Percentiles rank a stretch among this genome's conserved stretches.
Evolutionary conservation across 2,888 invertebrate species (phyloP).

Genomic region (Dysmachus trigonus): DNA sequence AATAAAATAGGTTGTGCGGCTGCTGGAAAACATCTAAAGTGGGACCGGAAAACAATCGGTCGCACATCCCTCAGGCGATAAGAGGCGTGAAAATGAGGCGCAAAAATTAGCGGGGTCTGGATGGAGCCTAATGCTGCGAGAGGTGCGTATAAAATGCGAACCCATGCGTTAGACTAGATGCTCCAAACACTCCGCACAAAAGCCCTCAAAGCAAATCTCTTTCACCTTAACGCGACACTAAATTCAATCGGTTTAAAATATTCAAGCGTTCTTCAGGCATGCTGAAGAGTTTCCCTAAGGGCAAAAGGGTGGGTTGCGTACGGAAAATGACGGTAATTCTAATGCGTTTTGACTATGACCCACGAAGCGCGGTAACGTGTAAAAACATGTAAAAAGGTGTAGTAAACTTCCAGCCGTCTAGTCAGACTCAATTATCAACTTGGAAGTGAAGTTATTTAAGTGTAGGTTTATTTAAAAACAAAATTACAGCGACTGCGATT

Average conservation of each 20-base stretch:
- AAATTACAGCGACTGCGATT: background rate
- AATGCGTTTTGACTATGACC: background rate
- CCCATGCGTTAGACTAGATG: background rate
- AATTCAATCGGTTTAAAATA: constrained; percentile 20
- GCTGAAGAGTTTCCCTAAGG: background rate
- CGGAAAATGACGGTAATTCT: constrained; percentile 1
- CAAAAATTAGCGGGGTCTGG: background rate
- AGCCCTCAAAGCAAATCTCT: background rate
- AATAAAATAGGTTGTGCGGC: background rate
- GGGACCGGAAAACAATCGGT: background rate
- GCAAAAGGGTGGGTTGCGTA: background rate
- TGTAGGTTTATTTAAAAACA: background rate
- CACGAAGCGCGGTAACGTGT: background rate
- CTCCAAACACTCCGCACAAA: too few relatives aligned
- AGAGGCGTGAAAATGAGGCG: constrained; percentile 14
- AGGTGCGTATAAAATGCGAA: background rate
- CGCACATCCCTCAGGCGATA: background rate
- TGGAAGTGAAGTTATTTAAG: background rate
- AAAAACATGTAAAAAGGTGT: background rate
- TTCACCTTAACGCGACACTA: background rate
- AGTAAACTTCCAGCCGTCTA: background rate
- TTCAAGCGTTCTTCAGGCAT: background rate
- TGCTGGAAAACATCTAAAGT: background rate
- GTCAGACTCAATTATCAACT: background rate
- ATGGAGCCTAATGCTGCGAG: background rate